Conservation (phyloP, 2,888 invertebrate species). For the Microplitis deprimator region DNA sequence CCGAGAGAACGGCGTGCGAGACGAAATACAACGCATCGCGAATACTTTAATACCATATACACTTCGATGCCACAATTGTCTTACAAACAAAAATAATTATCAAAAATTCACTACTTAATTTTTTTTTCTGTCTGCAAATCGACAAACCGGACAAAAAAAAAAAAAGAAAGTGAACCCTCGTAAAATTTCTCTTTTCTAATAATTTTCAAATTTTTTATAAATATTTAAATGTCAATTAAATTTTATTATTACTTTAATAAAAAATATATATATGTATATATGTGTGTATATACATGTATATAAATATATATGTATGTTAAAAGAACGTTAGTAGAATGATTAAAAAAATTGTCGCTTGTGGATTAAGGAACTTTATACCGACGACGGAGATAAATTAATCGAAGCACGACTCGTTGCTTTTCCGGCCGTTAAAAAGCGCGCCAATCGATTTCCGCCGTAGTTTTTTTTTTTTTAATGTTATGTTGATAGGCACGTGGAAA, state of each 20-base stretch:
- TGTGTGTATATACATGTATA: background rate
- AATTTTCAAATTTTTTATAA: too few relatives aligned
- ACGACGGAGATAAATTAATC: slow-evolving; percentile 56
- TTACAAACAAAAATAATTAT: background rate
- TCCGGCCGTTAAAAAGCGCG: slow-evolving; percentile 59
- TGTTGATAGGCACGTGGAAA: slow-evolving; percentile 43
- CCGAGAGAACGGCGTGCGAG: slow-evolving; percentile 32
- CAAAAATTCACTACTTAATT: too few relatives aligned
- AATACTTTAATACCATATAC: slow-evolving; percentile 15
- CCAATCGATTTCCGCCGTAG: slow-evolving; percentile 55
- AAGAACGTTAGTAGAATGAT: background rate
- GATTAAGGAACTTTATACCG: slow-evolving; percentile 38
- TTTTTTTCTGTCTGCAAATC: too few relatives aligned
- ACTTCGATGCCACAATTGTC: background rate
- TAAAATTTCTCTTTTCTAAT: too few relatives aligned
- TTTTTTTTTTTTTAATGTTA: background rate
- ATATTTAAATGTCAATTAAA: too few relatives aligned
- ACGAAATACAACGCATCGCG: slow-evolving; percentile 33
- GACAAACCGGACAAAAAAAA: too few relatives aligned
- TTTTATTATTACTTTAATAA: background rate
- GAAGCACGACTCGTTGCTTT: slow-evolving; percentile 57
- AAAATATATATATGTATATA: background rate
- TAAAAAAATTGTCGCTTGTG: background rate
- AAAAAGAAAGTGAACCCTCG: too few relatives aligned
- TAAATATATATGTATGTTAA: background rate